Conservation (phyloP, 2,888 invertebrate species). For the Prenolepis imparis region DNA sequence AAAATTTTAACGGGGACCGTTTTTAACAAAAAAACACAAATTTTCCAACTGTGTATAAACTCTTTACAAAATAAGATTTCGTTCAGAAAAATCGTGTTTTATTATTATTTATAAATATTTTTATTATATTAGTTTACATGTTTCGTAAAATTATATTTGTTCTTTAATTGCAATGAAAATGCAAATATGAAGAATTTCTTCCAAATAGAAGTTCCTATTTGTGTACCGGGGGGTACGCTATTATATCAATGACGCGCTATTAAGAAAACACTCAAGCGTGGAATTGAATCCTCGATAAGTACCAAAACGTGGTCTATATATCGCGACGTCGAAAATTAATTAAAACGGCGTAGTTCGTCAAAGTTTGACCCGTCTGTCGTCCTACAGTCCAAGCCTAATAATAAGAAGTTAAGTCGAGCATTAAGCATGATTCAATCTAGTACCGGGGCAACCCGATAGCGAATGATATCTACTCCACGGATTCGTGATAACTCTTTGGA, state of each 20-base stretch:
- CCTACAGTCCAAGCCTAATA: conserved; percentile 82
- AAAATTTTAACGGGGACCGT: too few relatives aligned
- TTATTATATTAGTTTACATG: background rate
- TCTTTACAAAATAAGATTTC: background rate
- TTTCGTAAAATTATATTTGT: background rate
- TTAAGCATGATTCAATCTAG: conserved; percentile 78
- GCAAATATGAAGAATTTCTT: background rate
- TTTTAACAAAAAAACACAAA: too few relatives aligned
- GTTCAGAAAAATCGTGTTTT: background rate
- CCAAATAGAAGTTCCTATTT: conserved; percentile 5
- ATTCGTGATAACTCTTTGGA: conserved; percentile 58
- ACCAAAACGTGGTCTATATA: conserved; percentile 39
- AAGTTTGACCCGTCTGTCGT: conserved; percentile 70
- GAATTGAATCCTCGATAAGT: conserved; percentile 77
- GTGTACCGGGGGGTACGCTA: background rate
- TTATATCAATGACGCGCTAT: conserved; percentile 60
- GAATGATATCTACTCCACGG: conserved; percentile 63
- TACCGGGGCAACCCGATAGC: conserved; percentile 68
- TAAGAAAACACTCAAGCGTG: conserved; percentile 68
- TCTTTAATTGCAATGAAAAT: background rate
- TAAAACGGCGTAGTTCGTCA: conserved; percentile 76
- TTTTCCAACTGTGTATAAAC: too few relatives aligned
- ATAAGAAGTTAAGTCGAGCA: conserved; percentile 82
- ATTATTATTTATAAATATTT: background rate
- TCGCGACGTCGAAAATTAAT: conserved; percentile 76